Evolutionary conservation across 1,140 invertebrate genomes (phyloP), one percentile per base, ranked within the genome.

Genomic region (Dendrolimus punctatus): DNA sequence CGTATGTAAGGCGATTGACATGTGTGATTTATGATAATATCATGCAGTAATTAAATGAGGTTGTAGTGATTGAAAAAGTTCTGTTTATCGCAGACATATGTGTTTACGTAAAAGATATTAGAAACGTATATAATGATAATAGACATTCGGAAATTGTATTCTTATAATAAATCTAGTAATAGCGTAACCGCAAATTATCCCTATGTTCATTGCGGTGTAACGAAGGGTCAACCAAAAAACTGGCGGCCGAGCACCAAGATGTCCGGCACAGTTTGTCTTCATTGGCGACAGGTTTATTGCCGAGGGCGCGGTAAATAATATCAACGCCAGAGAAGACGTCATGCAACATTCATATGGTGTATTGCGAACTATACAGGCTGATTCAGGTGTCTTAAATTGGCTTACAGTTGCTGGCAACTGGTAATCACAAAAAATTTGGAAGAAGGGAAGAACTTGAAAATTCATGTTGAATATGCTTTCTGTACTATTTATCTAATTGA

Each of bases 281-380:
- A 83, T 83, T 60, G 67, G 51, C 48, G 74, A 83, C 80, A 80
- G 77, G 67, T 80, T 83, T 83, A 83, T 82, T 58, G 66, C 60
- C n/a, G 61, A 64, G 62, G 76, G 69, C 77, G 80, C 77, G 80
- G 80, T 83, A 83, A 83, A 83, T 83, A 83, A 83, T 83, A 83
- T 76, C 74, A 66, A 64, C 70, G 76, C 68, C 64, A 60, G 60
- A 70, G 23, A 23, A 63, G 73, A 68, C 71, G 66, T 80, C 80
- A 83, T 83, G 76, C 74, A 80, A 80, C 80, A 83, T 83, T 83
- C 80, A 83, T 83, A 23, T 23, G 3, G 65, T 61, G 62, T 65
- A 62, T 72, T 72, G 66, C 70, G 42, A 39, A 8, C n/a, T 49
- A 46, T 73, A 80, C 67, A 77, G 73, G 23, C 23, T 23, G 23